Percentiles rank a stretch among this genome's conserved stretches.
Conservation (phyloP, 2,797 vertebrate genomes). For the Siniperca obscura region DNA sequence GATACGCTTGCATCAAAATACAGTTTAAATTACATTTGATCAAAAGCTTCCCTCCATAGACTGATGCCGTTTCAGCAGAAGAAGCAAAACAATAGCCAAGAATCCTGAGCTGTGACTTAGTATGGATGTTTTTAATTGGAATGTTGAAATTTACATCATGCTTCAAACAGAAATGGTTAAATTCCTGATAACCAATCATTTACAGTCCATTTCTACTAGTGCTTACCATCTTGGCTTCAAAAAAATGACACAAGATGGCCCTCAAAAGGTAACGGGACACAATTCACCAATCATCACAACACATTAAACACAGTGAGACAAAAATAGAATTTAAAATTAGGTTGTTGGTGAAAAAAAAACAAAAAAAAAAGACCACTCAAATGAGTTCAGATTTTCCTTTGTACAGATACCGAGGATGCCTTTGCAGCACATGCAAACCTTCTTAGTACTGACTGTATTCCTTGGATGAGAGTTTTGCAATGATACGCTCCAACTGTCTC, state of each 20-base stretch:
- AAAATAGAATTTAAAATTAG: constrained; percentile 59
- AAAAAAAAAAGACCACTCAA: neutral
- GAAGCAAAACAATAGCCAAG: constrained; percentile 45
- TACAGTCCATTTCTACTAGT: constrained; percentile 42
- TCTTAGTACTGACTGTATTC: constrained; percentile 96
- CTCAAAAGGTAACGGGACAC: constrained; percentile 4
- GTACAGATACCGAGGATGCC: constrained; percentile 41
- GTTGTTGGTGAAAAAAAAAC: constrained; percentile 10
- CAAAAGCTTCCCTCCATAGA: constrained; percentile 26
- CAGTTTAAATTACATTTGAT: constrained; percentile 66
- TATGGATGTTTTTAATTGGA: constrained; percentile 91
- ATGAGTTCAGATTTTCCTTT: constrained; percentile 78
- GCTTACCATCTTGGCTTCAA: constrained; percentile 29
- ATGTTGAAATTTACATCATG: constrained; percentile 95
- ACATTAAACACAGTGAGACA: constrained; percentile 49
- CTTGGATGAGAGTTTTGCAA: constrained; percentile 96
- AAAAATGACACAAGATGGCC: constrained; percentile 9
- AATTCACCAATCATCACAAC: constrained; percentile 44
- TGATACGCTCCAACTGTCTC: constrained; percentile 96
- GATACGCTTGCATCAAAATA: constrained; percentile 61
- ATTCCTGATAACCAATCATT: constrained; percentile 53
- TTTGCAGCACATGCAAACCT: constrained; percentile 52
- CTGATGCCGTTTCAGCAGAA: constrained; percentile 28
- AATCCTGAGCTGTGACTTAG: constrained; percentile 84
- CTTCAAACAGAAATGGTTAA: constrained; percentile 85